Percentiles rank a stretch among this genome's conserved stretches.
These are phyloP conservation scores for Brachypodius melanocephalos DNA, from an alignment of 2,113 vertebrate genomes.

Conservation along the genomic window DNA sequence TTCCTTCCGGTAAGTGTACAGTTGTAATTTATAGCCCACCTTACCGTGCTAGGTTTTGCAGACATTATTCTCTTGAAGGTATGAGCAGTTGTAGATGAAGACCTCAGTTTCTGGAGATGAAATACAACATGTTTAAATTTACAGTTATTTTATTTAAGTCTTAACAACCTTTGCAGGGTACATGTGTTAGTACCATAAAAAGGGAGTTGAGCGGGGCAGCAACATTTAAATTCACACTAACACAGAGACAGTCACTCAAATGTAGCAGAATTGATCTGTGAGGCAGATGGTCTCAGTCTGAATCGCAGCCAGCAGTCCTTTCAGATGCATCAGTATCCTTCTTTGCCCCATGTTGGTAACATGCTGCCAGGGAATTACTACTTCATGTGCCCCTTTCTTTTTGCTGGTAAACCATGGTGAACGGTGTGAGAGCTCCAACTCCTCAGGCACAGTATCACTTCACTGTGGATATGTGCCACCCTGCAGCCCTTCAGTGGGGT, in stretches of 20 bases:
- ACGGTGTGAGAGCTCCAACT: accelerated
- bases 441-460: neutral
- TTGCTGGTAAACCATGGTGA: neutral
- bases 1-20: neutral
- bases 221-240: neutral
- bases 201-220: neutral
- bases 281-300: neutral
- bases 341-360: neutral
- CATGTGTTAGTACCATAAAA: neutral
- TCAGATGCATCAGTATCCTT: neutral
- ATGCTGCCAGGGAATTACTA: neutral
- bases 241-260: neutral
- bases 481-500: neutral
- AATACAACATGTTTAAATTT: neutral
- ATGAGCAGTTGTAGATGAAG: neutral
- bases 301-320: neutral
- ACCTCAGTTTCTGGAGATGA: neutral
- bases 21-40: neutral
- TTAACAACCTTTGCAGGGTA: neutral
- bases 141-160: neutral
- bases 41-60: neutral
- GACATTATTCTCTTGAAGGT: neutral
- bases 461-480: accelerated
- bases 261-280: neutral
- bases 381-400: neutral